Base-by-base conservation (phyloP, 2,113 vertebrate genomes). In the Poicephalus gulielmi region DNA sequence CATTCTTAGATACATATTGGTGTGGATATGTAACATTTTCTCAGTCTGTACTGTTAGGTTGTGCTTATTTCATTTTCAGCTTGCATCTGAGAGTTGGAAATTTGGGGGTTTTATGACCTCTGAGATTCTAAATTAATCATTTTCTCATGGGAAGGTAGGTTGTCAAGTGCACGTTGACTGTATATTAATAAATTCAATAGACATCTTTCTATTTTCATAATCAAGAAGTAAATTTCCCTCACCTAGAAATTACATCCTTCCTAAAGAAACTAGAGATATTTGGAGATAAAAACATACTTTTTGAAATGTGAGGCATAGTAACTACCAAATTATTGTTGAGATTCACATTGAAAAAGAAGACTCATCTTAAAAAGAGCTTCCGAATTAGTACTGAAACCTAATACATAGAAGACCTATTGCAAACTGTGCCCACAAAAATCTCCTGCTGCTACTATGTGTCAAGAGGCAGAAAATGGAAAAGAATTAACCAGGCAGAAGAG, bases 201-300 rank as follows among this genome's bases (percentile, higher is more conserved):
- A 89, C 44, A 67, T 92, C 66, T 83, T 92, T 94, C 62, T 91
- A 11, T 35, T 68, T 91, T 41, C 50, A 62, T 95, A 91, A 89
- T 78, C 69, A 95, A 84, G 77, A 87, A 92, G 60, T 28, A 81
- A 83, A 75, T 83, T 94, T 93, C 33, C 43, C 47, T 68, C 66
- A 64, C 15, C 25, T 60, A 44, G 35, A 87, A 89, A 64, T 82
- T 71, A 81, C 55, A 46, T 70, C 52, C 41, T 88, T 90, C 31
- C 19, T 77, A 60, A 79, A 79, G 46, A 91, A 92, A 43, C 15
- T 20, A 3, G 1, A 75, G 37, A 62, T 23, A 77, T 62, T 27
- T 80, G 41, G 53, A 78, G 53, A 44, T 52, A 62, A 80, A 91
- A 69, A 25, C 6, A 5, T 47, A 11, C 30, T 85, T 83, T 80